These are phyloP conservation scores for Sclerurus mexicanus DNA, from an alignment of 2,113 vertebrate species.

Conservation along the genomic window DNA sequence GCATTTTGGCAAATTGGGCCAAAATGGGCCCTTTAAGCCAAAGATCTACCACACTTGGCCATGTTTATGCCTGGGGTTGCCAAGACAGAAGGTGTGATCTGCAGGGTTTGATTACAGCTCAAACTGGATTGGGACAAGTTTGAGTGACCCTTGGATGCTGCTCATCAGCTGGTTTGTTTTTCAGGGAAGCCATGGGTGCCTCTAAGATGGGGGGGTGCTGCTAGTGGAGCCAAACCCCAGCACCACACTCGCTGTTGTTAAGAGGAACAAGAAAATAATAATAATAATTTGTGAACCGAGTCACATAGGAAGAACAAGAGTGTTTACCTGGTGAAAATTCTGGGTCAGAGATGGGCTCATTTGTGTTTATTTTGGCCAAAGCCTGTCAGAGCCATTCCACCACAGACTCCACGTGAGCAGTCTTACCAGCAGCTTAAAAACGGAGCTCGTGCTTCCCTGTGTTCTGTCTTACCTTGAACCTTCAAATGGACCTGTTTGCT, in stretches of 20 bases:
- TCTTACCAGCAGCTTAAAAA: neutral
- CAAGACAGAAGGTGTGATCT: neutral
- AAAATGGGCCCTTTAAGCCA: neutral
- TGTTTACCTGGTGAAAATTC: neutral
- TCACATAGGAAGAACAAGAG: neutral
- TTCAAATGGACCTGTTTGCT: neutral
- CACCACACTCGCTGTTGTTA: neutral
- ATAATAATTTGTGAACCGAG: neutral
- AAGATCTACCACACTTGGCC: neutral
- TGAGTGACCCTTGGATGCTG: neutral
- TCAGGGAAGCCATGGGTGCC: neutral
- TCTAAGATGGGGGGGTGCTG: neutral
- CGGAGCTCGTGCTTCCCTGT: rapidly evolving
- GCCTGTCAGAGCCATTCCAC: neutral
- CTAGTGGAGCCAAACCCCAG: neutral
- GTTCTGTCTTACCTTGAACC: neutral
- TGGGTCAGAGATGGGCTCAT: neutral
- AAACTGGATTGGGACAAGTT: neutral
- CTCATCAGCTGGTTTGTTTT: neutral
- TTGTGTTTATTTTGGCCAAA: neutral
- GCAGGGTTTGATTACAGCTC: neutral
- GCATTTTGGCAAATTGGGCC: neutral
- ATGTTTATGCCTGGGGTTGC: neutral
- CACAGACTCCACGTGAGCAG: rapidly evolving
- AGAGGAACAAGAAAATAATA: neutral